phyloP scores from a whole-genome alignment of 2,113 vertebrate species.

The Oreochromis tanganicae region DNA sequence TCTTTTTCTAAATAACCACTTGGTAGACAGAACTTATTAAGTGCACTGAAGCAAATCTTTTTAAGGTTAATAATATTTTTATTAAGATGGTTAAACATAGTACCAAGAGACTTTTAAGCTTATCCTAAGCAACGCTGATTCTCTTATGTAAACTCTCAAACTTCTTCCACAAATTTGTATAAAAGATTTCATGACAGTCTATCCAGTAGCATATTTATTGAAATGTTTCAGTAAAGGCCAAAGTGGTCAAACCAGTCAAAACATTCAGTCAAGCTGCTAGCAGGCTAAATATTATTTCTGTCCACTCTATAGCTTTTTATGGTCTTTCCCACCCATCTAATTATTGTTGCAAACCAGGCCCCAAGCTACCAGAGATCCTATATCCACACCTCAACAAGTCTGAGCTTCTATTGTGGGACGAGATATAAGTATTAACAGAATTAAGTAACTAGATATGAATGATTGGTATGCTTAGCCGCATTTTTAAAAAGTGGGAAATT shows the following conservation, averaged over 20 bases:
- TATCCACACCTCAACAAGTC: not conserved
- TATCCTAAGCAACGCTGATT: not conserved
- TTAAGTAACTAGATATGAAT: not conserved
- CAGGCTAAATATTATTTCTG: not conserved
- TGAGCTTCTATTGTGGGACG: not conserved
- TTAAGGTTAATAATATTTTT: not conserved
- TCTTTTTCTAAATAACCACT: not conserved
- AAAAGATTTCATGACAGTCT: not conserved
- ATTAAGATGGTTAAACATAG: not conserved
- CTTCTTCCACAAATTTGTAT: not conserved
- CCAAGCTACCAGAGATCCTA: not conserved
- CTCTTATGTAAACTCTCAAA: not conserved
- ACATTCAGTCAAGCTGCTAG: not conserved
- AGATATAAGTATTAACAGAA: not conserved
- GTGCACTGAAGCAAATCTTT: not conserved
- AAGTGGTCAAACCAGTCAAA: not conserved
- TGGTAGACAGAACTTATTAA: not conserved
- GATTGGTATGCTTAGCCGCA: not conserved
- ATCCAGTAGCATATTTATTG: not conserved
- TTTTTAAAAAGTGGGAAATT: not conserved
- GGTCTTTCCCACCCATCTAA: not conserved
- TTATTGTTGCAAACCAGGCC: not conserved
- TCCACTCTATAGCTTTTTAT: not conserved
- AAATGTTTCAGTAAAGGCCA: not conserved
- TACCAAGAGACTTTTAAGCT: not conserved